phyloP scores from a whole-genome alignment of 2,113 vertebrate genomes.

The Ammodytes dubius region DNA sequence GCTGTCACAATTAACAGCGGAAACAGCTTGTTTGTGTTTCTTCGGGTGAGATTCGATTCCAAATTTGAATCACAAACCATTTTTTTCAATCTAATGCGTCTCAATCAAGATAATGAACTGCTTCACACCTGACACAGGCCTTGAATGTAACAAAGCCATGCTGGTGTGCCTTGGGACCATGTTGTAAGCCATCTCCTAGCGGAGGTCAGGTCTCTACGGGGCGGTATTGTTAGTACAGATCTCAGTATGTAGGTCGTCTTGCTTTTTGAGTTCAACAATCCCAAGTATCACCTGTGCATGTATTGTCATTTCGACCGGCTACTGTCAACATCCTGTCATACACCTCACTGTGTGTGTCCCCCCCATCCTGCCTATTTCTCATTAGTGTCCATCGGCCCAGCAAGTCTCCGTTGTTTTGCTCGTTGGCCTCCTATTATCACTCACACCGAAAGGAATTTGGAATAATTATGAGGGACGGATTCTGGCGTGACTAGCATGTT shows the following conservation, averaged over 20 bases:
- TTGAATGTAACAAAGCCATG: constrained; percentile 49
- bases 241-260: constrained; percentile 62
- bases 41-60: constrained; percentile 5
- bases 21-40: background rate
- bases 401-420: constrained; percentile 24
- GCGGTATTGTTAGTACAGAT: constrained; percentile 60
- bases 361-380: constrained; percentile 26
- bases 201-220: constrained; percentile 63
- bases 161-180: constrained; percentile 11
- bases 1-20: constrained; percentile 23
- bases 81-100: background rate
- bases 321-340: constrained; percentile 53
- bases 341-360: constrained; percentile 2
- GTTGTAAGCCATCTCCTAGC: constrained; percentile 39
- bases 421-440: constrained; percentile 24
- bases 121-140: constrained; percentile 24
- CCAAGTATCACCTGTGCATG: constrained; percentile 17
- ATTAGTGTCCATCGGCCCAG: constrained; percentile 46
- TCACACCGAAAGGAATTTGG: constrained; percentile 15
- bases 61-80: constrained; percentile 38
- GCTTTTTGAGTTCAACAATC: constrained; percentile 32
- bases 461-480: constrained; percentile 36
- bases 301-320: constrained; percentile 28
- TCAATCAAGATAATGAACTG: constrained; percentile 8
- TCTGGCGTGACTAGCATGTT: background rate